Base-by-base conservation (phyloP, 2,797 vertebrate species). In the Graptemys geographica region DNA sequence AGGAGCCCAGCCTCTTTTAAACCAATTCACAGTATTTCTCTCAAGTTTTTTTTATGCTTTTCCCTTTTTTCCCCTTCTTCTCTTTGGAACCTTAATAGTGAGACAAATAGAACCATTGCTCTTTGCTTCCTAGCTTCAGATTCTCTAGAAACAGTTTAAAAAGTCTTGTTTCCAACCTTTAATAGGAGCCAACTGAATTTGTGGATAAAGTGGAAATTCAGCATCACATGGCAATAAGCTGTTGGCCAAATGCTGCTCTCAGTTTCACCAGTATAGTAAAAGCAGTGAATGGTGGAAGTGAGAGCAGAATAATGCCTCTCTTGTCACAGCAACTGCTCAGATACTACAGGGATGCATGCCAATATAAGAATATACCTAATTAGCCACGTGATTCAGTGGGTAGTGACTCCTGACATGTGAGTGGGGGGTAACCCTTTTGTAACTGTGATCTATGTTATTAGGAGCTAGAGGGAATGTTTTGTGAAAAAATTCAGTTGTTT, bases 11-110 rank as follows among this genome's bases (percentile, higher is more conserved):
- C 78, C 87, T 79, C 87, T 87, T 21, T 94, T 59, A 91, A 90
- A 62, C 15, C 92, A 95, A 96, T 95, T 96, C 95, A 96, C 4
- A 3, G 85, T 93, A 80, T 95, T 74, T 89, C 84, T 91, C 94
- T 90, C 3, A 2, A 81, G 27, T 51, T 96, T 97, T 90, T 95
- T 92, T 97, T 97, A 88, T 94, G 15, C 3, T 31, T 33, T 59
- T 15, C 28, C 57, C 33, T 62, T 62, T 74, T 55, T 8, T 2
- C 1, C 4, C 51, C 6, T 27, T 81, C 86, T 79, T 44, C 80
- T 27, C 89, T 8, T 0, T 0, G 6, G 86, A 96, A 96, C 5
- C 6, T 15, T 49, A 80, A 69, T 25, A 12, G 47, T 37, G 52
- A 51, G 81, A 86, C 53, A 72, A 93, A 90, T 69, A 78, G 56